Evolutionary conservation across 1,140 invertebrate species (phyloP).

Genomic region (Ostrea edulis): DNA sequence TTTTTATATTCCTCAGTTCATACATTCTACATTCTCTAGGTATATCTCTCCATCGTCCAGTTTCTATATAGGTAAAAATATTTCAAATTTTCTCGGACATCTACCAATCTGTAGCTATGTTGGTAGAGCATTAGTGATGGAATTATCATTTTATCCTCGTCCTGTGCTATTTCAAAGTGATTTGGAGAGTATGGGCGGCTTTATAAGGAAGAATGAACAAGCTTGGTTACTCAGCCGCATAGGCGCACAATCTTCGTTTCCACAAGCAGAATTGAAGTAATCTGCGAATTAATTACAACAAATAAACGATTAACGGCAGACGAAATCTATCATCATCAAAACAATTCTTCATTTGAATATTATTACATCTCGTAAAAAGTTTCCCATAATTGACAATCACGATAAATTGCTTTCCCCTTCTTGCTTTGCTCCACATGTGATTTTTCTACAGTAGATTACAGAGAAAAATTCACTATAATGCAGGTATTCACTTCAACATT

Average conservation of each 20-base stretch:
- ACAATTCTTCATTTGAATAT: constrained; percentile 7
- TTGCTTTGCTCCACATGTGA: too few relatives aligned
- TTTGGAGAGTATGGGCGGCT: neutral
- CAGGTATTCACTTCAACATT: too few relatives aligned
- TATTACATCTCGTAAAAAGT: constrained; percentile 2
- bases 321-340: neutral
- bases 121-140: neutral
- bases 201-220: neutral
- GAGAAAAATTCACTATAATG: too few relatives aligned
- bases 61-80: too few relatives aligned
- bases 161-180: neutral
- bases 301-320: neutral
- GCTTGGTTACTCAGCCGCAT: neutral
- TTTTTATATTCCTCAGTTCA: too few relatives aligned
- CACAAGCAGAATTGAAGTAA: neutral
- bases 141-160: neutral
- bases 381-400: neutral
- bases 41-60: too few relatives aligned
- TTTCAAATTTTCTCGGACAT: too few relatives aligned
- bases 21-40: too few relatives aligned
- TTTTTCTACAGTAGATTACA: too few relatives aligned
- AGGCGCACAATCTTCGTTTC: neutral
- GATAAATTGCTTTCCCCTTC: too few relatives aligned
- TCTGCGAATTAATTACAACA: constrained; percentile 7
- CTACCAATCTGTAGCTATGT: too few relatives aligned